Conservation (phyloP, 2,113 vertebrate genomes). For the Lasiurus cinereus region DNA sequence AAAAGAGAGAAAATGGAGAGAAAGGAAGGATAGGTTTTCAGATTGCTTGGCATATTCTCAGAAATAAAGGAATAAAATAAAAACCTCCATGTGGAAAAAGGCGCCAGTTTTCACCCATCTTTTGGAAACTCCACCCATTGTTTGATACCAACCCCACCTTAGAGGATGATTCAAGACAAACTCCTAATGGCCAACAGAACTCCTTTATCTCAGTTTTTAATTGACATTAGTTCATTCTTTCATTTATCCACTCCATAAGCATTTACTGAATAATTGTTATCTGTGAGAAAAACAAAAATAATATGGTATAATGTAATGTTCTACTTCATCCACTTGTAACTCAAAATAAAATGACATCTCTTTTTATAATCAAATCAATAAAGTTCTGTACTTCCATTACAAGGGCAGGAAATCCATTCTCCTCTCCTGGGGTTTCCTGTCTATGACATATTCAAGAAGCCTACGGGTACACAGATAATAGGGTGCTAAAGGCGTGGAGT, state of each 20-base stretch:
- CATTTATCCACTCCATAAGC: neutral
- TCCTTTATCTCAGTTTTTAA: conserved; percentile 20
- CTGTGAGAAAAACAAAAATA: conserved; percentile 17
- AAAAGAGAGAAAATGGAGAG: conserved; percentile 10
- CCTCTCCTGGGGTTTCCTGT: neutral
- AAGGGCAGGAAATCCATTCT: conserved; percentile 16
- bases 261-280: neutral
- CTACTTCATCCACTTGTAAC: neutral
- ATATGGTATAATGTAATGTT: conserved; percentile 1
- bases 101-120: neutral
- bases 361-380: conserved; percentile 47
- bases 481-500: no score
- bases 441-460: neutral
- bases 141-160: neutral
- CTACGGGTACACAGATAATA: no score
- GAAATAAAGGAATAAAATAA: conserved; percentile 56
- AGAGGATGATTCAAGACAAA: neutral
- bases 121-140: neutral
- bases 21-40: neutral
- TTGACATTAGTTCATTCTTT: conserved; percentile 25
- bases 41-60: neutral
- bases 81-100: conserved; percentile 32
- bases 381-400: neutral
- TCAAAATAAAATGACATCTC: conserved; percentile 10
- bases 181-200: neutral